Conservation (phyloP, 2,797 vertebrate genomes). For the Trichosurus vulpecula region DNA sequence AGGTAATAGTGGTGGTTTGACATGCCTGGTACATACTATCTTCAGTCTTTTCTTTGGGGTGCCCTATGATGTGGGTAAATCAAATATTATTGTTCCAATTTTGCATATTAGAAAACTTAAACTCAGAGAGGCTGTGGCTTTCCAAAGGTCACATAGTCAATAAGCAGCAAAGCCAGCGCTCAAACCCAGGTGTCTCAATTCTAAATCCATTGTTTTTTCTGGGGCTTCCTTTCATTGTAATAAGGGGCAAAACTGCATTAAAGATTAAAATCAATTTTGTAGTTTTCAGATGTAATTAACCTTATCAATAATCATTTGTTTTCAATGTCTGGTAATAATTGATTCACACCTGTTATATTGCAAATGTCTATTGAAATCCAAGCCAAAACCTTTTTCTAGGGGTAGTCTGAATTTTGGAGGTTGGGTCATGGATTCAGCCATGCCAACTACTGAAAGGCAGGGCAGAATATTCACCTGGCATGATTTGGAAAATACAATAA, state of each 20-base stretch:
- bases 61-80: not conserved
- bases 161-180: not conserved
- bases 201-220: not conserved
- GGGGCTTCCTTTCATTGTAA: not conserved
- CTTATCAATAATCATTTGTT: constrained; percentile 52
- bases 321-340: constrained; percentile 51
- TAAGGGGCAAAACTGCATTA: constrained; percentile 33
- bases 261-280: constrained; percentile 57
- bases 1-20: not conserved
- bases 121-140: not conserved
- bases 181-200: not conserved
- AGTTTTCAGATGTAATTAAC: constrained; percentile 57
- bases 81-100: not conserved
- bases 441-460: not conserved
- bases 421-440: not conserved
- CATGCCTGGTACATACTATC: not conserved
- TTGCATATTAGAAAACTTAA: not conserved
- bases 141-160: not conserved
- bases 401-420: not conserved
- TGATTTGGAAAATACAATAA: constrained; percentile 46
- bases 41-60: not conserved
- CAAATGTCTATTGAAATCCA: constrained; percentile 43
- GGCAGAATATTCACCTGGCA: constrained; percentile 14
- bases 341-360: constrained; percentile 45
- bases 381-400: constrained; percentile 7